Conservation (phyloP, 2,888 invertebrate genomes). For the Galerucella pusilla region DNA sequence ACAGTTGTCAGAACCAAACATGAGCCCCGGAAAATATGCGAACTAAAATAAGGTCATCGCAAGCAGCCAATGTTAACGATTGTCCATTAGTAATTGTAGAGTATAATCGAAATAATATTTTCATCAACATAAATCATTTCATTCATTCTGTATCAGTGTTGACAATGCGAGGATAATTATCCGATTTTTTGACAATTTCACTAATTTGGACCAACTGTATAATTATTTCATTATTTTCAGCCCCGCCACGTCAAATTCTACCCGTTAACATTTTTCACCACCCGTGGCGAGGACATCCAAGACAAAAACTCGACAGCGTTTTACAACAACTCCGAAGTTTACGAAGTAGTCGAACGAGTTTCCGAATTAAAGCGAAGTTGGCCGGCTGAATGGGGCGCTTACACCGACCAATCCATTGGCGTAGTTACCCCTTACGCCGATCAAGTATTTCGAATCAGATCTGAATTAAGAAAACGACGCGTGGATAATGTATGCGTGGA, state of each 20-base stretch:
- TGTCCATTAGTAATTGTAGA: no score
- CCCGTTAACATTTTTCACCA: conserved; percentile 84
- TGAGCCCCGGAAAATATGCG: no score
- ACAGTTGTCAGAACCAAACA: no score
- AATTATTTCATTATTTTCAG: background rate
- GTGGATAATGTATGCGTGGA: conserved; percentile 84
- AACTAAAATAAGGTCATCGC: no score
- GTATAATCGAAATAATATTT: no score
- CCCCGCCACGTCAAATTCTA: conserved; percentile 76
- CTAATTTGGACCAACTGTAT: no score
- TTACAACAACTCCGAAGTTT: conserved; percentile 81
- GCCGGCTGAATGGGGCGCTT: conserved; percentile 81
- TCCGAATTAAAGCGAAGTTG: conserved; percentile 77
- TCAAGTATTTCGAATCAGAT: conserved; percentile 80
- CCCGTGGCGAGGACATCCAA: conserved; percentile 82
- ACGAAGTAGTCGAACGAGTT: conserved; percentile 82
- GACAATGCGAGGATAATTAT: no score
- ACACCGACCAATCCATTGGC: conserved; percentile 81
- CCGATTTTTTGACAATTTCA: no score
- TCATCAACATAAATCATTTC: no score
- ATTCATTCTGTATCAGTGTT: no score
- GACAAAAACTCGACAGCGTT: conserved; percentile 83
- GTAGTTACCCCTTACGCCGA: conserved; percentile 89
- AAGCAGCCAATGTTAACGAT: no score
- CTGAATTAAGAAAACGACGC: conserved; percentile 78